Percentiles rank a stretch among this genome's conserved stretches.
Evolutionary conservation across 2,888 invertebrate genomes (phyloP).

Genomic region (Digitonthophagus gazella): DNA sequence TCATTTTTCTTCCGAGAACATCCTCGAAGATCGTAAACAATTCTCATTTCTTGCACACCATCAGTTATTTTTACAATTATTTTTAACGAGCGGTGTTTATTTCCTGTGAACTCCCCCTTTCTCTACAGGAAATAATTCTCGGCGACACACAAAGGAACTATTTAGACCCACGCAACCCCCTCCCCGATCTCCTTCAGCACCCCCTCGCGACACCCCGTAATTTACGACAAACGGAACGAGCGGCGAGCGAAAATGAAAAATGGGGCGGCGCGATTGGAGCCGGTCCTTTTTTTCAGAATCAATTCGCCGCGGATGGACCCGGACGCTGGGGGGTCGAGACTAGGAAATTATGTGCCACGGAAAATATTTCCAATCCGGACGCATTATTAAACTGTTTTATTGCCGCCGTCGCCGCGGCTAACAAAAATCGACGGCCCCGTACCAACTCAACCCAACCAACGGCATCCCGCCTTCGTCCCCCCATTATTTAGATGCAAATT

Average conservation of each 20-base stretch:
- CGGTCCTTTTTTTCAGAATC: neutral
- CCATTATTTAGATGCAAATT: conserved; percentile 22
- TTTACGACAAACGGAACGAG: conserved; percentile 8
- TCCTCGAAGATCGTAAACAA: neutral
- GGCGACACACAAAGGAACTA: neutral
- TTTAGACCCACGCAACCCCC: neutral
- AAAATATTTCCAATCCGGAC: conserved; percentile 16
- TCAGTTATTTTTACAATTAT: neutral
- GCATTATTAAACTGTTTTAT: conserved; percentile 13
- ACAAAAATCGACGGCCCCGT: neutral
- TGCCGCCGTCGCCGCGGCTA: neutral
- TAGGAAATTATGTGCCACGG: neutral
- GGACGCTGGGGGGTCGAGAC: neutral
- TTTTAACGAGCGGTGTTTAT: neutral
- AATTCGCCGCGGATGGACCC: conserved; percentile 6
- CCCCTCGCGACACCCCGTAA: neutral
- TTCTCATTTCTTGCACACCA: neutral
- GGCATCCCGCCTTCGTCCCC: neutral
- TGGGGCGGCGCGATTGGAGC: conserved; percentile 5
- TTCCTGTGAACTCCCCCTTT: neutral
- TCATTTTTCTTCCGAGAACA: too few species aligned
- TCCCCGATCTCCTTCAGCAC: neutral
- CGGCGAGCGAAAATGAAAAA: conserved; percentile 3
- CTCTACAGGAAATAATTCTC: neutral
- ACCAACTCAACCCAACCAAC: too few species aligned